Base-by-base conservation (phyloP, 2,888 invertebrate species). In the Dione juno region DNA sequence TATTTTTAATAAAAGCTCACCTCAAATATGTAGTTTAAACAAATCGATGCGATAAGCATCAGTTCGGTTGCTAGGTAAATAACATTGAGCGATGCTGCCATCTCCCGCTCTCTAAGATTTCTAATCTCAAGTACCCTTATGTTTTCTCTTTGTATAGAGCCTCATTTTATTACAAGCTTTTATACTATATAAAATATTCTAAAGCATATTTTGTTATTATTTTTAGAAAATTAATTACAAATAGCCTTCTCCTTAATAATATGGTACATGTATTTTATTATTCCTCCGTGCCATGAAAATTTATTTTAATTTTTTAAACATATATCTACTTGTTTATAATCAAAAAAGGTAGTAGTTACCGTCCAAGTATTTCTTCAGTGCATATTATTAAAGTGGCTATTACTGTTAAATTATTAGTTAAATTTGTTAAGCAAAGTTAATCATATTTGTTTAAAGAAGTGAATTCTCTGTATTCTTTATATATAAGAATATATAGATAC, bases 21-120 rank as follows among this genome's bases (percentile, higher is more conserved):
- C 48, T 16, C n/a, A 37, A 54, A 54, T 11, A 16, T 54, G 14
- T 48, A 16, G 16, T 48, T 48, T 16, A 54, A 37, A 6, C 37
- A 54, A 54, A 54, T 54, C 54, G 54, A 37, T 54, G 16, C n/a
- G 54, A 54, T 54, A 54, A 54, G 16, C 35, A 54, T 54, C 54
- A 16, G 54, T 37, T 54, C n/a, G 54, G 54, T 54, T 37, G 10
- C n/a, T 37, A 54, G 16, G 54, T 54, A 54, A 54, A 54, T 3
- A 54, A 10, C 10, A n/a, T 37, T 54, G 16, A 37, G 16, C 37
- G 54, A 16, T 54, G 35, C 54, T n/a, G 5, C 54, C 54, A 54
- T 54, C 35, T 37, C 16, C 54, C 54, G 59, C 41, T 59, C 19
- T 41, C 59, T 41, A 59, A 59, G 41, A 59, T 59, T 43, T 21